Percentiles rank a stretch among this genome's conserved stretches.
These are phyloP conservation scores for Nematostella vectensis DNA, from an alignment of 92 coral and sea anemone genomes.

Conservation along the genomic window DNA sequence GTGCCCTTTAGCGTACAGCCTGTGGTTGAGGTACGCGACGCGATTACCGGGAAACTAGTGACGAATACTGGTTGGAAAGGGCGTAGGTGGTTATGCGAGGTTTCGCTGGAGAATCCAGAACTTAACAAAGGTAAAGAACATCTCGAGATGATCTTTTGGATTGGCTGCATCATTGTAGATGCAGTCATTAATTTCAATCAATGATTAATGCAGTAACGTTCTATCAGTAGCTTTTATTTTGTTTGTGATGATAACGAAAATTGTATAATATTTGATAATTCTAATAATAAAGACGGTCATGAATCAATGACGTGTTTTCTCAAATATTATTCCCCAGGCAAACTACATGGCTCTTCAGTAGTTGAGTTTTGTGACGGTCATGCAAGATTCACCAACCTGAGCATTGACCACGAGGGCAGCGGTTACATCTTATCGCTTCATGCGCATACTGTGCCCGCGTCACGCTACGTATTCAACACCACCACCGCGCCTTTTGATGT, in stretches of 20 bases:
- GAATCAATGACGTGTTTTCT: no score
- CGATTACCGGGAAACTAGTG: conserved; percentile 65
- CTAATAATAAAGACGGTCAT: no score
- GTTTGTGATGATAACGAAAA: no score
- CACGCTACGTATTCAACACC: conserved; percentile 38
- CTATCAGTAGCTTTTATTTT: no score
- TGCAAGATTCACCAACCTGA: conserved; percentile 57
- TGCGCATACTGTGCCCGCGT: conserved; percentile 47
- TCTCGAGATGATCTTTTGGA: no score
- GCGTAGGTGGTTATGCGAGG: conserved; percentile 64
- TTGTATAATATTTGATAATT: no score
- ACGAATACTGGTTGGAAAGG: conserved; percentile 89
- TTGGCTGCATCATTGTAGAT: no score
- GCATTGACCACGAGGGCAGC: conserved; percentile 49
- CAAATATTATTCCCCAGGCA: conserved; percentile 18
- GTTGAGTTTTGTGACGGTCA: conserved; percentile 51
- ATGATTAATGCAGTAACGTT: no score
- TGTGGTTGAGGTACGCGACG: conserved; percentile 62
- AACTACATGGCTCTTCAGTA: conserved; percentile 47
- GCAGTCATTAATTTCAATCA: no score
- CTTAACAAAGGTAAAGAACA: conserved; percentile 41
- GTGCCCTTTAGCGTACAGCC: conserved; percentile 72
- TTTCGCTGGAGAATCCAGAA: conserved; percentile 34
- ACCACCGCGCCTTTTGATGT: conserved; percentile 49
- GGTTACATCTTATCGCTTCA: conserved; percentile 42